Base-by-base conservation (phyloP, 2,888 invertebrate genomes). In the Encarsia formosa region DNA sequence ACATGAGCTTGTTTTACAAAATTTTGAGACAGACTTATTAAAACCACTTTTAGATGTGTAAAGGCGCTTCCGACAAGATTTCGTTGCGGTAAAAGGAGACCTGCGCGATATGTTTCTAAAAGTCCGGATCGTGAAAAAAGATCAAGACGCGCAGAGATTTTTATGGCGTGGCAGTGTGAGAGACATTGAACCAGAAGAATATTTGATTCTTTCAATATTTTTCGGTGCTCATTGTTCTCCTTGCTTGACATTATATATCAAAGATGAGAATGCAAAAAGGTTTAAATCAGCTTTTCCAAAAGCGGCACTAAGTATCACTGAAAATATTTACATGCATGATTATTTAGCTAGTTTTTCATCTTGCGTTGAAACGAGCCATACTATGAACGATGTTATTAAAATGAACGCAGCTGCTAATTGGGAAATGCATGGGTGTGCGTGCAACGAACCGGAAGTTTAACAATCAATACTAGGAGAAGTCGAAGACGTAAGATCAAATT, bases 311-410 rank as follows among this genome's bases (percentile, higher is more conserved):
- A 60, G 63, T 1, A 60, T 67, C 11, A 49, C 58, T 41, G 23
- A 56, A 2, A 57, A 62, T 5, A 59, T 60, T 47, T 68, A 65
- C 37, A 60, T 65, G 29, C 63, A 63, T 15, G 58, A 58, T 18
- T 58, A 52, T 44, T 31, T 59, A 5, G 50, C 47, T 26, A 58
- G 50, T 20, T 39, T 59, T 3, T 57, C 62, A 24, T 48, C 59
- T 8, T 49, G 54, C 1, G 13, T 31, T 11, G 53, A 57, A 44
- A 63, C 65, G 0, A 31, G 20, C 2, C 13, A 20, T 1, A 15
- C 62, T 1, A 3, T 41, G 2, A 4, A 5, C 5, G 5, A 26
- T 9, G 56, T 60, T 0, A 52, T 34, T 0, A 31, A 56, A 16
- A 51, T 60, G 1, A 57, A 60, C 32, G 16, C 20, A 9, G 13